Conservation (phyloP, 2,888 invertebrate species). For the Torymus aiolomorphi region DNA sequence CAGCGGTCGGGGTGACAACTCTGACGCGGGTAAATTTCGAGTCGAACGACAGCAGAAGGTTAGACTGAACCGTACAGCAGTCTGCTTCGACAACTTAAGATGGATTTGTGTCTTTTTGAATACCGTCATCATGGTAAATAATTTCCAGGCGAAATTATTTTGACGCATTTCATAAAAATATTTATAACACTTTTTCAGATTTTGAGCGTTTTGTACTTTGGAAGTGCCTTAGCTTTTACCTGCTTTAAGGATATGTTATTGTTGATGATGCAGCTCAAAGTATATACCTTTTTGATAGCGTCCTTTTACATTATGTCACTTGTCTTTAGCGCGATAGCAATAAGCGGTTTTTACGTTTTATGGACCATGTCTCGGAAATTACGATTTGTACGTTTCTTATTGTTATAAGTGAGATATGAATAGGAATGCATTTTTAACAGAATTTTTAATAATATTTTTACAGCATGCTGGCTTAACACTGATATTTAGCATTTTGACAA, state of each 20-base stretch:
- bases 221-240: slow-evolving; percentile 45
- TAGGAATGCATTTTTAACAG: too few relatives aligned
- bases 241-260: slow-evolving; percentile 13
- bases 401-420: too few relatives aligned
- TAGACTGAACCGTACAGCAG: slow-evolving; percentile 16
- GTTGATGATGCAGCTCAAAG: slow-evolving; percentile 20
- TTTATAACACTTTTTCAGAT: slow-evolving; percentile 31
- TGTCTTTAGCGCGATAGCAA: slow-evolving; percentile 12
- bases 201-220: slow-evolving; percentile 44
- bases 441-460: neutral
- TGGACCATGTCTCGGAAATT: slow-evolving; percentile 33
- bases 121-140: slow-evolving; percentile 32
- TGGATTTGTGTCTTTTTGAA: slow-evolving; percentile 48
- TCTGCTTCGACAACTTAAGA: slow-evolving; percentile 43
- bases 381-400: slow-evolving; percentile 19
- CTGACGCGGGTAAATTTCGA: neutral
- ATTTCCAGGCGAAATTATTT: neutral
- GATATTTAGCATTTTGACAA: neutral
- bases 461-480: slow-evolving; percentile 38
- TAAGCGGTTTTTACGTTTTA: slow-evolving; percentile 39
- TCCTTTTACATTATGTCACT: slow-evolving; percentile 36
- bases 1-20: neutral
- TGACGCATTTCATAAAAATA: neutral
- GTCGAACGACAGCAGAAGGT: neutral
- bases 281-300: slow-evolving; percentile 7